phyloP scores from a whole-genome alignment of 1,140 invertebrate species.

The Cydia amplana region DNA sequence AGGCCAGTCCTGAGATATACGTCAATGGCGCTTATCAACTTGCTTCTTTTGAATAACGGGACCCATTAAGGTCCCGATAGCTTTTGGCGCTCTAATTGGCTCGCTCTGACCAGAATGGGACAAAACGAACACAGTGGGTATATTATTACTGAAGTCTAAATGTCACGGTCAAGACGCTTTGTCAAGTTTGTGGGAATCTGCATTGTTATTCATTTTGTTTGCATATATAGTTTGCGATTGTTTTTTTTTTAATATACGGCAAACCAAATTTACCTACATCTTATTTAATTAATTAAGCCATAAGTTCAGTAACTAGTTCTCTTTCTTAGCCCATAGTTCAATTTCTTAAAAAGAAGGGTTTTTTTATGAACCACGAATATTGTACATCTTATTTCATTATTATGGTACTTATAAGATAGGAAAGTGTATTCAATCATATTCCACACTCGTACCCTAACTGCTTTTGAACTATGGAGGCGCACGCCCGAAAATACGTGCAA shows the following conservation, averaged over 20 bases:
- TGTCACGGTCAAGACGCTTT: not conserved
- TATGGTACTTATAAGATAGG: not conserved
- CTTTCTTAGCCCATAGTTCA: too few species aligned
- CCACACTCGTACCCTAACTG: slow-evolving; percentile 32
- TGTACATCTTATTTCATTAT: too few species aligned
- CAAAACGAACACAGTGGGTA: not conserved
- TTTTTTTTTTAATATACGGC: too few species aligned
- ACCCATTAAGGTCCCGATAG: slow-evolving; percentile 1
- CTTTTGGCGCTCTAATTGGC: not conserved
- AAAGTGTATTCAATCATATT: not conserved
- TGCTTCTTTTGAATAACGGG: slow-evolving; percentile 5
- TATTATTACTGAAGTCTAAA: not conserved
- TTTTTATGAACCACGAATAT: too few species aligned
- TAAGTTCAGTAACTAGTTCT: too few species aligned
- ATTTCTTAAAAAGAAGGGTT: too few species aligned
- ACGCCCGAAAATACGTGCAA: slow-evolving; percentile 45
- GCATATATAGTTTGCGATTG: too few species aligned
- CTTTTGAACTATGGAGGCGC: slow-evolving; percentile 37
- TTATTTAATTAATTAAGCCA: too few species aligned
- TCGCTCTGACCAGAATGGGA: not conserved
- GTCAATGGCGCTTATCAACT: slow-evolving; percentile 18
- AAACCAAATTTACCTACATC: too few species aligned
- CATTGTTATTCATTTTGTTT: not conserved
- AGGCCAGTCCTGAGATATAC: too few species aligned
- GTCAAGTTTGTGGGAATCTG: not conserved